Evolutionary conservation across 2,888 invertebrate genomes (phyloP).

Genomic region (Brenthis hecate): DNA sequence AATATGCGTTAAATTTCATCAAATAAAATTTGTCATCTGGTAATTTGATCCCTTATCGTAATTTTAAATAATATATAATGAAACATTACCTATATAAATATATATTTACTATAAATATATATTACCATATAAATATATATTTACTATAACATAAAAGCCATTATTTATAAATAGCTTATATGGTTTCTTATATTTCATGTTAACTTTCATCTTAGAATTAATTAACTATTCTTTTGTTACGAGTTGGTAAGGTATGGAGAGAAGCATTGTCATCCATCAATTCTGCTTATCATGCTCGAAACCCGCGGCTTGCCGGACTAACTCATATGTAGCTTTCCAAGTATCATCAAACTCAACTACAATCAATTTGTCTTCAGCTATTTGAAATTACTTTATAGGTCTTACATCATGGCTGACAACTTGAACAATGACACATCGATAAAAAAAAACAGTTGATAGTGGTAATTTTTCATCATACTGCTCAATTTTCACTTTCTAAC

Average conservation of each 20-base stretch:
- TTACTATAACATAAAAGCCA: conserved; percentile 21
- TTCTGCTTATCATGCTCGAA: conserved; percentile 70
- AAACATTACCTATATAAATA: not conserved
- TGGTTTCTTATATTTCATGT: conserved; percentile 56
- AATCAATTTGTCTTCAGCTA: conserved; percentile 67
- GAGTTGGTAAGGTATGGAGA: conserved; percentile 47
- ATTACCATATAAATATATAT: no score
- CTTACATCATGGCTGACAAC: conserved; percentile 54
- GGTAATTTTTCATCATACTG: conserved; percentile 28
- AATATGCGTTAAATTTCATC: not conserved
- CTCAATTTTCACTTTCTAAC: conserved; percentile 7
- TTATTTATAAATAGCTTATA: conserved; percentile 55
- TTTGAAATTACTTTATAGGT: conserved; percentile 58
- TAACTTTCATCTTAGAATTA: conserved; percentile 72
- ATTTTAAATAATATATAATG: not conserved
- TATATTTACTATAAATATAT: no score
- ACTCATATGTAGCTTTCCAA: conserved; percentile 53
- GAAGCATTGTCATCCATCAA: conserved; percentile 73
- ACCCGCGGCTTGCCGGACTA: conserved; percentile 48
- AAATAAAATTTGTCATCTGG: not conserved
- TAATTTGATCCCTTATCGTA: not conserved
- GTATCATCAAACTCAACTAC: conserved; percentile 48
- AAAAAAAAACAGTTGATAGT: conserved; percentile 27
- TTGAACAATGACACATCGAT: conserved; percentile 37
- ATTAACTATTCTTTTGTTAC: conserved; percentile 74